Evolutionary conservation across 2,113 vertebrate genomes (phyloP).

Genomic region (Pelmatolapia mariae): DNA sequence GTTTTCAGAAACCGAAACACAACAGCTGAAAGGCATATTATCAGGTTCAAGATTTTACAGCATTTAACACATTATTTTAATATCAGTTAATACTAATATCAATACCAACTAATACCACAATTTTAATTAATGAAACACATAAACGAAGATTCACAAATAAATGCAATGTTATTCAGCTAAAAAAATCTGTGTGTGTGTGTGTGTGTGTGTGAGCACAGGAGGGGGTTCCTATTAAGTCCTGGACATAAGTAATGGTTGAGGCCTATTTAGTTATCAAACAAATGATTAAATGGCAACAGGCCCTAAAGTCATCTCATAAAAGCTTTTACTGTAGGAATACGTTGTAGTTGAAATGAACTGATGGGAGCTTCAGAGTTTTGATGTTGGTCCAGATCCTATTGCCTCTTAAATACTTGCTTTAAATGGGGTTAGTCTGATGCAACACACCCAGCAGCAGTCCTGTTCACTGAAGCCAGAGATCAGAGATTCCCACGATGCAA

Average conservation of each 20-base stretch:
- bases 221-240: not conserved
- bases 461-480: conserved; percentile 44
- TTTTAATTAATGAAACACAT: too few species aligned
- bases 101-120: not conserved
- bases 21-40: not conserved
- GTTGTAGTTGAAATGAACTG: not conserved
- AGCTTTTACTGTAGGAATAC: not conserved
- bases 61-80: not conserved
- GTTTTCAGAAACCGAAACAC: not conserved
- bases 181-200: not conserved
- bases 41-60: not conserved
- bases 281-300: not conserved
- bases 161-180: not conserved
- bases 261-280: not conserved
- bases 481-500: conserved; percentile 5
- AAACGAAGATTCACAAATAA: too few species aligned
- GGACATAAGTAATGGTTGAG: not conserved
- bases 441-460: conserved; percentile 1
- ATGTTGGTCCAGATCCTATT: conserved; percentile 7
- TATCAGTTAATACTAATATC: not conserved
- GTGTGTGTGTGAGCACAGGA: not conserved
- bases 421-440: conserved; percentile 1
- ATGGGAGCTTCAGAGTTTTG: not conserved
- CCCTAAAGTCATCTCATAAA: not conserved
- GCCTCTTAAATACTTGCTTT: conserved; percentile 14